Conservation (phyloP, 2,797 vertebrate genomes). For the Poeciliopsis gracilis region DNA sequence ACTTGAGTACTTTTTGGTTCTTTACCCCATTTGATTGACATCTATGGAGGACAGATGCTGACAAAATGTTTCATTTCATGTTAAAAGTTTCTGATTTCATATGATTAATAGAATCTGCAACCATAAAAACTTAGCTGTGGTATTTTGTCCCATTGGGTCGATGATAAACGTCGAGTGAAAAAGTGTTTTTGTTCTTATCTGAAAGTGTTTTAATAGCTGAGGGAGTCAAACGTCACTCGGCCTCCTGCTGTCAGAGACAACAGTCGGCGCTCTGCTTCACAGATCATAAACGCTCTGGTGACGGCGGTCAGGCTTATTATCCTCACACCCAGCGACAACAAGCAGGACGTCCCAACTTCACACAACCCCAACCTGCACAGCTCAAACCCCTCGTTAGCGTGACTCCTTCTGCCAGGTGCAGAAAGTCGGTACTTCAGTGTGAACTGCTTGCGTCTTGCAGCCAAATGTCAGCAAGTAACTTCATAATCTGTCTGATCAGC, state of each 20-base stretch:
- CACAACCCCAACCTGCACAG: slow-evolving; percentile 51
- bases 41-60: too few species aligned
- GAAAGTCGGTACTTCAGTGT: slow-evolving; percentile 5
- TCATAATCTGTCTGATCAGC: slow-evolving; percentile 40
- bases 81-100: background rate
- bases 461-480: slow-evolving; percentile 2
- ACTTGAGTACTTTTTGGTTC: too few species aligned
- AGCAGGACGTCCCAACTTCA: slow-evolving; percentile 52
- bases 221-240: slow-evolving; percentile 39
- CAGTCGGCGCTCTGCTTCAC: slow-evolving; percentile 64
- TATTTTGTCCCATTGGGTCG: slow-evolving; percentile 26
- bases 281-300: slow-evolving; percentile 79
- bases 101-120: background rate
- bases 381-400: slow-evolving; percentile 44
- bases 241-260: slow-evolving; percentile 76
- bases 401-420: slow-evolving; percentile 9
- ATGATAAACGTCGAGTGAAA: slow-evolving; percentile 34
- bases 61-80: too few species aligned
- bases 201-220: slow-evolving; percentile 73
- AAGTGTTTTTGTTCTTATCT: slow-evolving; percentile 64
- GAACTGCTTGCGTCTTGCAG: slow-evolving; percentile 13
- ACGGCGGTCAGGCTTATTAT: slow-evolving; percentile 71
- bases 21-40: too few species aligned
- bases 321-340: slow-evolving; percentile 55
- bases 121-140: background rate